These are phyloP conservation scores for Drosophila sturtevanti DNA, from an alignment of 1,140 invertebrate genomes.

Conservation along the genomic window DNA sequence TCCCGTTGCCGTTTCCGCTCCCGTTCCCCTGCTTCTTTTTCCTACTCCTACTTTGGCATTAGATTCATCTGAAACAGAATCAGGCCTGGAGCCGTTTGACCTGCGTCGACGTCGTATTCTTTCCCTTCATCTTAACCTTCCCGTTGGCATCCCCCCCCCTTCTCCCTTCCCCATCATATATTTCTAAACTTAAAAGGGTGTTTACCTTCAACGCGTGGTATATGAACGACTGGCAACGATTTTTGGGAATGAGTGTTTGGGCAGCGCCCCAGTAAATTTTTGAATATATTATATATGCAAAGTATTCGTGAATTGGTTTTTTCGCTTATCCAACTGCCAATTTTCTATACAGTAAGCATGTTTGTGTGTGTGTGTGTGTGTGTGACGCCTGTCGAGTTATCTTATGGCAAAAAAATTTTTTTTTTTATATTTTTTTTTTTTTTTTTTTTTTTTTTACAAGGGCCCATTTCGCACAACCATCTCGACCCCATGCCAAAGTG, in stretches of 20 bases:
- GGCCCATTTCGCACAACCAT: conserved; percentile 1
- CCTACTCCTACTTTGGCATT: conserved; percentile 1
- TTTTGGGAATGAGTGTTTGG: conserved; percentile 49
- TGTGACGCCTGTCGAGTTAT: conserved; percentile 73
- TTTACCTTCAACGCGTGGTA: conserved; percentile 76
- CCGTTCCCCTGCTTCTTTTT: not conserved
- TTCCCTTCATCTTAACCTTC: conserved; percentile 25
- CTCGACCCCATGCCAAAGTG: not conserved
- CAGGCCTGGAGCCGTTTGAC: conserved; percentile 57
- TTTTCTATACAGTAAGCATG: conserved; percentile 69
- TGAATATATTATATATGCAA: conserved; percentile 82
- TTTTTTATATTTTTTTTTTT: conserved; percentile 22
- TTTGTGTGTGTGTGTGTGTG: conserved; percentile 31
- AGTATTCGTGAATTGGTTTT: conserved; percentile 82
- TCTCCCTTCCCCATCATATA: no score
- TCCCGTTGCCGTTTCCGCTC: no score
- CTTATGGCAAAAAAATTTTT: conserved; percentile 64
- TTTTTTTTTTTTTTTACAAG: conserved; percentile 46
- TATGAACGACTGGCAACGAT: conserved; percentile 23
- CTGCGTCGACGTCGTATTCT: conserved; percentile 31
- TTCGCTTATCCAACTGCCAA: conserved; percentile 82
- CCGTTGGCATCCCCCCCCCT: not conserved
- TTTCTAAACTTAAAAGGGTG: conserved; percentile 59
- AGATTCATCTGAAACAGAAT: conserved; percentile 13
- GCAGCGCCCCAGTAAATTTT: conserved; percentile 66